phyloP scores from a whole-genome alignment of 64 coral and sea anemone species.

The Stichodactyla helianthus region DNA sequence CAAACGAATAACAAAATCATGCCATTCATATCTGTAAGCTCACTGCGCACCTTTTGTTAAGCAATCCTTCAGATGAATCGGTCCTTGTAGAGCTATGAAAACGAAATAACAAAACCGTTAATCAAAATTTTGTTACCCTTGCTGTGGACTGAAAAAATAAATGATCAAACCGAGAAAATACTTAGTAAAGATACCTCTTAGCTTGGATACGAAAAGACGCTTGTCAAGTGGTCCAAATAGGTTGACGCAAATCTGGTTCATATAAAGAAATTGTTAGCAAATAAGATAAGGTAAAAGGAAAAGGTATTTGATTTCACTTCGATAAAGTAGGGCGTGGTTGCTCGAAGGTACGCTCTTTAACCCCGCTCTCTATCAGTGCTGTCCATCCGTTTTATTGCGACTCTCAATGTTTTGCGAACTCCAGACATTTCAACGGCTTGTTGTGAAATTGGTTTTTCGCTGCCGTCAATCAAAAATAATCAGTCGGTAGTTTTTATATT shows the following conservation, averaged over 20 bases:
- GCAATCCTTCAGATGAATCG: background rate
- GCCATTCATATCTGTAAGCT: background rate
- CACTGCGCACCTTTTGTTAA: background rate
- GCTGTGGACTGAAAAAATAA: background rate
- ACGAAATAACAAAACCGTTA: background rate
- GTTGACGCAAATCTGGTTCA: constrained; percentile 32
- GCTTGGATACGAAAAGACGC: constrained; percentile 48
- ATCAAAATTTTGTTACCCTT: background rate
- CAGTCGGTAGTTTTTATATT: too few species aligned
- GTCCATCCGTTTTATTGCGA: too few species aligned
- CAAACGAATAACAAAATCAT: too few species aligned
- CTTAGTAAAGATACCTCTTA: constrained; percentile 52
- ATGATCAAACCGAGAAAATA: background rate
- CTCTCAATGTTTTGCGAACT: too few species aligned
- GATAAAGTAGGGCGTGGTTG: too few species aligned
- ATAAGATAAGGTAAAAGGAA: background rate
- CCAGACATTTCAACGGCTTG: too few species aligned
- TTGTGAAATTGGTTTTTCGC: too few species aligned
- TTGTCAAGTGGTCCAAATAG: constrained; percentile 69
- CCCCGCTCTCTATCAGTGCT: too few species aligned
- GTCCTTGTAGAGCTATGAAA: constrained; percentile 5
- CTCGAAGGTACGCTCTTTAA: too few species aligned
- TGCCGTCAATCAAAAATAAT: too few species aligned
- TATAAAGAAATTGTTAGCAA: background rate
- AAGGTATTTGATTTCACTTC: too few species aligned